Base-by-base conservation (phyloP, 1,140 invertebrate species). In the Macrobrachium nipponense region DNA sequence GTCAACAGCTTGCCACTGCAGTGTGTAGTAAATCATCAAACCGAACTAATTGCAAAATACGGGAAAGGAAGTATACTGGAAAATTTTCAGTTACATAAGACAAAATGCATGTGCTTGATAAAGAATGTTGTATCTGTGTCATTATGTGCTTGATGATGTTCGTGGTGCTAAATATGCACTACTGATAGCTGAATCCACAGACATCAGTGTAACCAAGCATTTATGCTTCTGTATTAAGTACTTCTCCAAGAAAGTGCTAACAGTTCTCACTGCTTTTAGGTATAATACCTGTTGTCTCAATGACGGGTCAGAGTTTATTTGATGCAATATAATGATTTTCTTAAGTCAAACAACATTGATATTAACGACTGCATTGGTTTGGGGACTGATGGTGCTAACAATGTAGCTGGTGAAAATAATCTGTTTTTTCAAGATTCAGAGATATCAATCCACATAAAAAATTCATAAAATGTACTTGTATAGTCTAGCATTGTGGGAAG, bases 181-280 rank as follows among this genome's bases (percentile, higher is more conserved):
- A 14, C 62, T 6, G 62, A 66, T 66, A 66, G 62, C 5, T 66
- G 62, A 66, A 23, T 66, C 14, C 62, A 66, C 62, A n/a, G 5
- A 66, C 20, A 23, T 66, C 20, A 66, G 62, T 66, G 62, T 66
- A 5, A 66, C 62, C 20, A 66, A 66, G 5, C 62, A 66, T 66
- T 66, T 66, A 23, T 14, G 62, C 20, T 4, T 66, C 62, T 66
- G n/a, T n/a, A 23, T 66, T 18, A 66, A 66, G 20, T 66, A 14
- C 14, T 66, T n/a, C 62, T 66, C 5, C 62, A 66, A 66, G 14
- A 66, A 23, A 66, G 62, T 6, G 20, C 62, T 6, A 23, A 66
- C 62, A 66, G 20, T 66, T 66, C 62, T 66, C 20, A 66, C 62
- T 66, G 62, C 62, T 66, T 66, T 66, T 66, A 66, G 14, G 62